Evolutionary conservation across 1,140 invertebrate species (phyloP).

Genomic region (Trichonephila clavata): DNA sequence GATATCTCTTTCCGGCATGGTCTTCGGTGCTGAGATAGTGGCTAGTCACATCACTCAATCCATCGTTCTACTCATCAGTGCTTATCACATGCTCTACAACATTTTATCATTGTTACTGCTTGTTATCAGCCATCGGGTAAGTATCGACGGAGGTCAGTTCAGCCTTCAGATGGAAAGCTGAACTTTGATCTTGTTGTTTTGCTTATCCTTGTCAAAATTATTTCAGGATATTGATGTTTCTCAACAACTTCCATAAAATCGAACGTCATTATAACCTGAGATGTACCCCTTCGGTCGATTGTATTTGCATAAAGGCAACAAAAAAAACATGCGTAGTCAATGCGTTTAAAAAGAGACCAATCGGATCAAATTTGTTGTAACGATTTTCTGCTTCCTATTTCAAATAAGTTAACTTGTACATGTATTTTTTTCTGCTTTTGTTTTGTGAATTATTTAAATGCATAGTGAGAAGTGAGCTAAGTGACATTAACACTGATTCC

Average conservation of each 20-base stretch:
- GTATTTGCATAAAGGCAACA: too few species aligned
- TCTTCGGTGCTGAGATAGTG: conserved; percentile 88
- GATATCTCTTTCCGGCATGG: conserved; percentile 86
- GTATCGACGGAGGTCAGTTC: conserved; percentile 63
- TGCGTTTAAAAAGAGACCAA: too few species aligned
- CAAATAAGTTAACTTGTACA: too few species aligned
- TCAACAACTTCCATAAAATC: not conserved
- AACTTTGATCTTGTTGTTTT: not conserved
- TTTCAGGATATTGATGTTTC: not conserved
- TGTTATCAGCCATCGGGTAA: conserved; percentile 94
- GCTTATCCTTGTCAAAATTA: not conserved
- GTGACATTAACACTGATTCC: too few species aligned
- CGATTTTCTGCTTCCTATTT: too few species aligned
- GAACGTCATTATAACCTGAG: not conserved
- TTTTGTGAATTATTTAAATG: too few species aligned
- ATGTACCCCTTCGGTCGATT: too few species aligned
- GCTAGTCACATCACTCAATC: conserved; percentile 91
- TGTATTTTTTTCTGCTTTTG: too few species aligned
- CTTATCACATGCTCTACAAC: conserved; percentile 93
- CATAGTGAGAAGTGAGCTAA: too few species aligned
- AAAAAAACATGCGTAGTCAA: too few species aligned
- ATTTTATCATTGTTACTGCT: conserved; percentile 93
- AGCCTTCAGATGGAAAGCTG: not conserved
- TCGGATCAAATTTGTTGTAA: too few species aligned
- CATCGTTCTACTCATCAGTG: conserved; percentile 90